Base-by-base conservation (phyloP, 1,140 invertebrate genomes). In the Pteromalus puparum region DNA sequence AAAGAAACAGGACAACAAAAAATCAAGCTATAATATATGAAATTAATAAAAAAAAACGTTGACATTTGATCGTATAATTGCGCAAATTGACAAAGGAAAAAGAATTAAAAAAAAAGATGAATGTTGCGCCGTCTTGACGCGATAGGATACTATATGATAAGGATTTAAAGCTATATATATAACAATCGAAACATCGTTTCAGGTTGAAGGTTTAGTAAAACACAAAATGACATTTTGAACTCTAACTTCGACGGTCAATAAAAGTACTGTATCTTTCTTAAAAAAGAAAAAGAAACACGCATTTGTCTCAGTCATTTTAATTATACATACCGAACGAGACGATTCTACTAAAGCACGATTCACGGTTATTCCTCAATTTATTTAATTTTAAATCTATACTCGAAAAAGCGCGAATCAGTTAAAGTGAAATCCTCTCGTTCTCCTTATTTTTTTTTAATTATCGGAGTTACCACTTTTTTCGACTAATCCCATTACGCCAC, bases 211-310 rank as follows among this genome's bases (percentile, higher is more conserved):
- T 81, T 81, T 81, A 85, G 61, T 81, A 76, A 81, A 84, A 74
- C 12, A 68, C 42, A 81, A 75, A 84, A 30, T 85, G 65, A 85
- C 15, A 85, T 81, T 85, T 81, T 77, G 67, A 85, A 81, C 61
- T 85, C 48, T 77, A 81, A 68, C 79, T 81, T 81, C 38, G 65
- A 85, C 73, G 73, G 79, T 81, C 78, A 85, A 81, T 84, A 81
- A 85, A 84, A 85, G 73, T 81, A 77, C 78, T 85, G 83, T 85
- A 81, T 85, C 83, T 85, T 85, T 85, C 83, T 68, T 85, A 85
- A 75, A 83, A 83, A 70, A 24, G 26, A 83, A 75, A 82, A 74
- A 82, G n/a, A 74, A 72, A 34, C 18, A 18, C 18, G 82, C 38
- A 28, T 84, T 65, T 80, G 67, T 67, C 42, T 70, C 42, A 42